Evolutionary conservation across 2,888 invertebrate species (phyloP).

Genomic region (Lasiommata megera): DNA sequence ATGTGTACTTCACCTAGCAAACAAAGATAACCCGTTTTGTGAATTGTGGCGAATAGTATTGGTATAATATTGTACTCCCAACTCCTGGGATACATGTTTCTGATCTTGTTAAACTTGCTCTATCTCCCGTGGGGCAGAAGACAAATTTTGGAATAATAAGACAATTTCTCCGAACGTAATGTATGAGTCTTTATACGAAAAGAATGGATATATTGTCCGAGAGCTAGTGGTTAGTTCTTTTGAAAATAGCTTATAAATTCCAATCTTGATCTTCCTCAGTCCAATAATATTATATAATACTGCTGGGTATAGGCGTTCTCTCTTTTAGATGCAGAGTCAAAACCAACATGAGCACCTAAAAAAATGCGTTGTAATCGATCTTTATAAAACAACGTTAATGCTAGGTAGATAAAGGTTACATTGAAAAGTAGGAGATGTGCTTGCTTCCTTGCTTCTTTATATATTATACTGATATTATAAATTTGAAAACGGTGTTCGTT

Average conservation of each 20-base stretch:
- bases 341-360: too few species aligned
- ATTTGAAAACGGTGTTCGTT: too few species aligned
- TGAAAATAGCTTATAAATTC: neutral
- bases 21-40: constrained; percentile 12
- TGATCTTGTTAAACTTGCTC: constrained; percentile 23
- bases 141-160: constrained; percentile 23
- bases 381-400: too few species aligned
- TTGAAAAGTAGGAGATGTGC: too few species aligned
- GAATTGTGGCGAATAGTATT: constrained; percentile 13
- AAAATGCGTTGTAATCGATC: too few species aligned
- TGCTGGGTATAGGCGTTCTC: too few species aligned
- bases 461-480: too few species aligned
- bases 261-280: neutral
- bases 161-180: constrained; percentile 12
- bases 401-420: too few species aligned
- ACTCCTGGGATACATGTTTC: constrained; percentile 4
- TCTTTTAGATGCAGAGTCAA: too few species aligned
- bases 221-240: neutral
- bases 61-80: neutral
- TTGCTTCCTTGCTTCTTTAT: too few species aligned
- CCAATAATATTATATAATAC: too few species aligned
- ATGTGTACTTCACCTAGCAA: neutral
- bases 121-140: constrained; percentile 1
- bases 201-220: neutral
- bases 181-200: constrained; percentile 11